phyloP scores from a whole-genome alignment of 2,797 vertebrate genomes.

The Holocentrus rufus region DNA sequence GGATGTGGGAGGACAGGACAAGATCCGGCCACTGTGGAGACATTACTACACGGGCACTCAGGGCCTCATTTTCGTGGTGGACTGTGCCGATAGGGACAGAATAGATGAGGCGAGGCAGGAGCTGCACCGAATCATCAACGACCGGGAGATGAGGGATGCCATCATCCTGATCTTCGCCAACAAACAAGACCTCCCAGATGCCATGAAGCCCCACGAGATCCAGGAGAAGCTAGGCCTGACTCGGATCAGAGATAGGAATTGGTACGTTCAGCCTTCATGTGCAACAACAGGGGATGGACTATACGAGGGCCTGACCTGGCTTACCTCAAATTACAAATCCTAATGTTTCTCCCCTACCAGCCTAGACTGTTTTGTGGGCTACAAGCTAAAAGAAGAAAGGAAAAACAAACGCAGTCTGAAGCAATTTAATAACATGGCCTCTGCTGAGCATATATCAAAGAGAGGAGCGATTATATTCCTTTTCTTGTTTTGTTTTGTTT shows the following conservation, averaged over 20 bases:
- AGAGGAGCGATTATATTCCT: slow-evolving; percentile 76
- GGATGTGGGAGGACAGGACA: slow-evolving; percentile 99
- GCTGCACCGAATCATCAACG: slow-evolving; percentile 97
- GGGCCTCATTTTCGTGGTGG: slow-evolving; percentile 98
- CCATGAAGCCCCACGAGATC: slow-evolving; percentile 99
- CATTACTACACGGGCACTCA: slow-evolving; percentile 99
- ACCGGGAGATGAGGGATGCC: slow-evolving; percentile 98
- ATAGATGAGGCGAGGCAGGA: slow-evolving; percentile 98
- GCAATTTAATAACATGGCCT: slow-evolving; percentile 81
- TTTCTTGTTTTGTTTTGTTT: slow-evolving; percentile 44
- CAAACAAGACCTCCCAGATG: slow-evolving; percentile 98
- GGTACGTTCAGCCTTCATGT: slow-evolving; percentile 99
- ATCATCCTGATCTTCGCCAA: slow-evolving; percentile 99
- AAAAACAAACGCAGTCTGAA: slow-evolving; percentile 69
- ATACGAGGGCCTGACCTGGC: slow-evolving; percentile 98
- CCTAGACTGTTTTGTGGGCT: slow-evolving; percentile 78
- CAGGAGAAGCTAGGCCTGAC: slow-evolving; percentile 99
- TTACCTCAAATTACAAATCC: slow-evolving; percentile 99
- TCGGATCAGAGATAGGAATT: slow-evolving; percentile 98
- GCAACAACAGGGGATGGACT: slow-evolving; percentile 97
- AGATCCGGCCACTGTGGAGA: slow-evolving; percentile 97
- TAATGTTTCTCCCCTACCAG: slow-evolving; percentile 82
- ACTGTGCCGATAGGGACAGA: slow-evolving; percentile 97
- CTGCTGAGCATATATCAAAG: slow-evolving; percentile 77
- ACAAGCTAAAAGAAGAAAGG: slow-evolving; percentile 47